Evolutionary conservation across 2,113 vertebrate species (phyloP).

Genomic region (Motacilla alba): DNA sequence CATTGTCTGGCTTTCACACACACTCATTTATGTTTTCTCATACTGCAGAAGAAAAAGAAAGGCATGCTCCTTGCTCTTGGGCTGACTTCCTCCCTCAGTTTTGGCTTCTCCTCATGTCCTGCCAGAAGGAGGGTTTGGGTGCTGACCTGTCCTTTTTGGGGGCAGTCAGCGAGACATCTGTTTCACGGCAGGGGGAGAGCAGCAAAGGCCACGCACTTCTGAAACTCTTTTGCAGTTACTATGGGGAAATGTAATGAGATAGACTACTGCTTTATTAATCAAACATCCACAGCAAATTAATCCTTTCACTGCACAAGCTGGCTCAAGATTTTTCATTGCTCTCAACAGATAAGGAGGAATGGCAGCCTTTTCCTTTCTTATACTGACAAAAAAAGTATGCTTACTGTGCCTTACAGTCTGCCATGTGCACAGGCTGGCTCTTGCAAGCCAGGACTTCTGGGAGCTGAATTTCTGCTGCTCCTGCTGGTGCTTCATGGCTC

Average conservation of each 20-base stretch:
- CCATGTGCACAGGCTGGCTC: rapidly evolving
- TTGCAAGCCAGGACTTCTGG: neutral
- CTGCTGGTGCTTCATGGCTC: neutral
- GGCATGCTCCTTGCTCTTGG: neutral
- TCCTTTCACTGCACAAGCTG: neutral
- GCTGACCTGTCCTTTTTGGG: neutral
- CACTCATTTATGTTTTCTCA: neutral
- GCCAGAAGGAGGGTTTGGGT: neutral
- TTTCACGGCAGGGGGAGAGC: neutral
- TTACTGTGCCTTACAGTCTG: neutral
- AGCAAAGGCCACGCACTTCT: neutral
- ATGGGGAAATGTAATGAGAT: neutral
- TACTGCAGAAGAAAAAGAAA: neutral
- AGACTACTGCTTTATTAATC: slow-evolving; percentile 46
- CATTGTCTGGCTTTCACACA: neutral
- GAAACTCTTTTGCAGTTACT: neutral
- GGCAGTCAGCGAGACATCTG: neutral
- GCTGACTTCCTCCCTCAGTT: neutral
- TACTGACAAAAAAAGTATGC: neutral
- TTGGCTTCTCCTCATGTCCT: neutral
- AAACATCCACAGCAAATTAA: slow-evolving; percentile 33
- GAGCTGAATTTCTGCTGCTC: neutral
- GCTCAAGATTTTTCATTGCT: slow-evolving; percentile 9
- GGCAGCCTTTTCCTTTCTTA: neutral
- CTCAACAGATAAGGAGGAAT: neutral